phyloP scores from a whole-genome alignment of 2,888 invertebrate genomes.

The Rhopalosiphum nymphaeae region DNA sequence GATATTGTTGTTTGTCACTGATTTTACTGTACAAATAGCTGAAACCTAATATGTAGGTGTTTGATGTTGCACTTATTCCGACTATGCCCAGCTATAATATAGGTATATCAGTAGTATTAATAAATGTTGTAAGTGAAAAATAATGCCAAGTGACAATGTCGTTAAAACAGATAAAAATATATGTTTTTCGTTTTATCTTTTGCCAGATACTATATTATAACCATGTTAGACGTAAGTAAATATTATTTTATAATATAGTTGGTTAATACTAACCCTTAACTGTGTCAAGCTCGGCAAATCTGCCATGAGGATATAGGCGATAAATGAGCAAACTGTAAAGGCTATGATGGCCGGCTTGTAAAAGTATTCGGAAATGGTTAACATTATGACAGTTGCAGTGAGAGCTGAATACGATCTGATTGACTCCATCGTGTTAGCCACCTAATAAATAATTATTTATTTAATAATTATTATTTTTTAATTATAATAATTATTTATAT shows the following conservation, averaged over 20 bases:
- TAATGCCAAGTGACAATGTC: neutral
- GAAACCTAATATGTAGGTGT: neutral
- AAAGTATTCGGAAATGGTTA: neutral
- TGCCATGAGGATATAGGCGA: neutral
- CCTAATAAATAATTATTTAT: neutral
- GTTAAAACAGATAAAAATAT: neutral
- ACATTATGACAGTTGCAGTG: neutral
- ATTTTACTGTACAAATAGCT: slow-evolving; percentile 20
- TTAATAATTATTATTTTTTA: too few species aligned
- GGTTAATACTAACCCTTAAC: neutral
- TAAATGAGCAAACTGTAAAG: neutral
- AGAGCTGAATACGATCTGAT: slow-evolving; percentile 20
- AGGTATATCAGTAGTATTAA: neutral
- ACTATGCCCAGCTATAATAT: neutral
- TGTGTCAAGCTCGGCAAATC: neutral
- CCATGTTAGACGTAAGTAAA: too few species aligned
- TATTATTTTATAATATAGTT: neutral
- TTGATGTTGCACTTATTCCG: neutral
- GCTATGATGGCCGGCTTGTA: slow-evolving; percentile 12
- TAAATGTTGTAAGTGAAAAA: neutral
- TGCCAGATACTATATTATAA: neutral
- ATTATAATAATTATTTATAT: neutral
- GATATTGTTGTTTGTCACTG: neutral
- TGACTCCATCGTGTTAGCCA: neutral
- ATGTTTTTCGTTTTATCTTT: neutral